A percentile compares a stretch with the other conserved stretches of the same genome.
Conservation (phyloP, 1,140 invertebrate species). For the Penaeus chinensis region DNA sequence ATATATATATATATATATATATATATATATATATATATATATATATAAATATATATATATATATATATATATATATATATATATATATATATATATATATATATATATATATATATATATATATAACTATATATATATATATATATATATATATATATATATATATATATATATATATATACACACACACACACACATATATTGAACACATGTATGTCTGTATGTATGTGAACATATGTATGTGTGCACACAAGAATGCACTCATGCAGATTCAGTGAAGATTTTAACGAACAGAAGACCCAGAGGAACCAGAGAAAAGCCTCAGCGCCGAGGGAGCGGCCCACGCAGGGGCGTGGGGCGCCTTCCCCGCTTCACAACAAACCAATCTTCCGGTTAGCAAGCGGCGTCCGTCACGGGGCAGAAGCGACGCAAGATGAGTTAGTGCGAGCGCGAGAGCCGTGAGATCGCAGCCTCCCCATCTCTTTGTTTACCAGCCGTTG, state of each 20-base stretch:
- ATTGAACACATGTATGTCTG: background rate
- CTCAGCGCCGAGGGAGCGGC: no score
- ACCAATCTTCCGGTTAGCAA: no score
- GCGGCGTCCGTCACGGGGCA: no score
- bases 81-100: slow-evolving; percentile 6
- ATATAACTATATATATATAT: background rate
- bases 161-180: slow-evolving; percentile 11
- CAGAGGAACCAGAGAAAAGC: no score
- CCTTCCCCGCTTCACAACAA: no score
- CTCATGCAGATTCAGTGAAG: no score
- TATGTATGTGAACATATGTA: background rate
- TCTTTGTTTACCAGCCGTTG: no score
- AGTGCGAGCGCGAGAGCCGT: no score
- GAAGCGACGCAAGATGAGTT: no score
- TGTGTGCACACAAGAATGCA: background rate
- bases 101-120: background rate
- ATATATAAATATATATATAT: background rate
- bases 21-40: background rate
- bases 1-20: background rate
- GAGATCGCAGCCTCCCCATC: no score
- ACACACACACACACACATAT: background rate
- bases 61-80: slow-evolving; percentile 8
- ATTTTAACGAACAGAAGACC: no score
- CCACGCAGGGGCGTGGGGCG: no score
- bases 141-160: slow-evolving; percentile 1